Evolutionary conservation across 1,140 invertebrate species (phyloP), one percentile per base, ranked within the genome.

Genomic region (Orussus abietinus): DNA sequence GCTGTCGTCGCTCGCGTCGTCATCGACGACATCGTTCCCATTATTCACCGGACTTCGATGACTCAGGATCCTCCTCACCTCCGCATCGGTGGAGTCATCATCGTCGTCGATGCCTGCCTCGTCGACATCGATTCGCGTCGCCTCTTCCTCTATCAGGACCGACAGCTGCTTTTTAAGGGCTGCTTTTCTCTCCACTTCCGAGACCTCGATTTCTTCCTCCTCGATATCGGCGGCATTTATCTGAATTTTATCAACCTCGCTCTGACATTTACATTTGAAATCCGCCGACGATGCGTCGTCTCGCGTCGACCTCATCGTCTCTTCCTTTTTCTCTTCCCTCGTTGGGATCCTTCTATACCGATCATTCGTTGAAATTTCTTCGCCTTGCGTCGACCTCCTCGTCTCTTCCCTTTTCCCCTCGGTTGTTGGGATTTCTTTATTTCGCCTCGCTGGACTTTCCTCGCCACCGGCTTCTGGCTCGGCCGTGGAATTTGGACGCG

Each of bases 1-100:
- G 31, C 58, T 63, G 9, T 62, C 61, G 1, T 64, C 59, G n/a
- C 41, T 57, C 10, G 58, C 39, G 5, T 64, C 58, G 5, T 52
- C 54, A 1, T 62, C 55, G 4, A 43, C 53, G 2, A 29, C 39
- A 3, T 33, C 38, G 3, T 30, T 18, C 4, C 26, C 42, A n/a
- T n/a, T n/a, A n/a, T n/a, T n/a, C n/a, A n/a, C n/a, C n/a, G n/a
- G n/a, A n/a, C n/a, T 17, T 9, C 4, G 10, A 25, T 25, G 22
- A 25, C 38, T 45, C 32, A 9, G 33, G 22, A 11, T 53, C 46
- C 10, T 46, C 42, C 7, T 36, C 13, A 22, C 7, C 34, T 39
- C 42, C n/a, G 25, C 20, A 19, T 45, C 39, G 17, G 38, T 25
- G 1, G 42, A 45, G 29, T 40, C 29, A 42, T 45, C 39, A 39